Conservation (phyloP, 1,140 invertebrate species). For the Lepidurus couesii region DNA sequence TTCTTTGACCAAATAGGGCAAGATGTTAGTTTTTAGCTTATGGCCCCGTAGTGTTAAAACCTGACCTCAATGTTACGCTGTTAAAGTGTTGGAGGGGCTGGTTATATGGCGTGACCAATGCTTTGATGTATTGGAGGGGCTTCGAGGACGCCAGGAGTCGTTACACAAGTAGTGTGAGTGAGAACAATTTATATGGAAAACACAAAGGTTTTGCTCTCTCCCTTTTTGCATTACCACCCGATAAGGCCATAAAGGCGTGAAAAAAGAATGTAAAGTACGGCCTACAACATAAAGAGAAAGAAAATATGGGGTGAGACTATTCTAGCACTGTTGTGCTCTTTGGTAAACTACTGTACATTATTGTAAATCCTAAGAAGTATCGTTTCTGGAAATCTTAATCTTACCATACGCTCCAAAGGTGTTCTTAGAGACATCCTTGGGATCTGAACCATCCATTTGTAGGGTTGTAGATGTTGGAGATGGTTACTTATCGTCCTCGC, state of each 20-base stretch:
- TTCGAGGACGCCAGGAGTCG: background rate
- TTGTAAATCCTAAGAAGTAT: no score
- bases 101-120: constrained; percentile 8
- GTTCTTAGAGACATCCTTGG: background rate
- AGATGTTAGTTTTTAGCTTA: background rate
- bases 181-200: constrained; percentile 7
- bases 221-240: background rate
- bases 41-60: background rate
- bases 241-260: no score
- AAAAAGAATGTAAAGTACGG: no score
- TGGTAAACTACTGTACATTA: no score
- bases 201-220: background rate
- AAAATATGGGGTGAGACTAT: no score
- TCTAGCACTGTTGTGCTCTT: no score
- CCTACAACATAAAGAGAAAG: no score
- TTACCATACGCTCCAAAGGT: background rate
- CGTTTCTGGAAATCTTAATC: no score
- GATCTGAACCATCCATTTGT: background rate
- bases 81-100: background rate
- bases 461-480: background rate
- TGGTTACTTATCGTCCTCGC: background rate
- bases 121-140: background rate
- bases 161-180: background rate
- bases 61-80: background rate
- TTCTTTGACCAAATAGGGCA: background rate